These are phyloP conservation scores for Micropoecilia bifurca DNA, from an alignment of 2,797 vertebrate species.

Conservation along the genomic window DNA sequence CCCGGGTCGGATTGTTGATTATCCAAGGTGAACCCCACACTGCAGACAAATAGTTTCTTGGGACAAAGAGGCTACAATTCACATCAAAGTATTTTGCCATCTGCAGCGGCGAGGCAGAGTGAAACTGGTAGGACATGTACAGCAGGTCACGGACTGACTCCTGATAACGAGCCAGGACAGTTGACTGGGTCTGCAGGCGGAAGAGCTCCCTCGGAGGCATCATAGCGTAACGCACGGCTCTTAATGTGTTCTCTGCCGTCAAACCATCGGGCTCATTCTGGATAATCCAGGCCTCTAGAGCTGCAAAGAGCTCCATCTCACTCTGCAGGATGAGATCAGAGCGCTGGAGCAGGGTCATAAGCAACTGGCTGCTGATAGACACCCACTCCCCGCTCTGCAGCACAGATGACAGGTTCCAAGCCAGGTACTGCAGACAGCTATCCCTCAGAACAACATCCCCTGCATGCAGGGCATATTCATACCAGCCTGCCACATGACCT, in stretches of 20 bases:
- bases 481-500: constrained; percentile 93
- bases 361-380: constrained; percentile 83
- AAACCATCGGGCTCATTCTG: constrained; percentile 80
- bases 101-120: constrained; percentile 89
- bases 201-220: constrained; percentile 91
- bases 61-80: constrained; percentile 94
- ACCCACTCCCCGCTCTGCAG: constrained; percentile 87
- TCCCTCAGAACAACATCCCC: constrained; percentile 85
- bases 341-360: constrained; percentile 88
- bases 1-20: constrained; percentile 89
- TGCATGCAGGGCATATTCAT: constrained; percentile 86
- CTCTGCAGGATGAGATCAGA: constrained; percentile 92
- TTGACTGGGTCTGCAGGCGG: constrained; percentile 89
- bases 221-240: constrained; percentile 92
- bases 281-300: constrained; percentile 88
- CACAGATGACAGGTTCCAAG: constrained; percentile 92
- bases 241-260: constrained; percentile 85
- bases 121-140: constrained; percentile 96
- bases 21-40: constrained; percentile 91
- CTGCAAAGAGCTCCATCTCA: constrained; percentile 90
- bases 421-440: constrained; percentile 91
- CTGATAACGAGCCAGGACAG: constrained; percentile 82
- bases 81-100: constrained; percentile 94
- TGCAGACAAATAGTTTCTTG: constrained; percentile 92
- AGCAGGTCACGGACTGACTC: constrained; percentile 89